Conservation (phyloP, 2,888 invertebrate species). For the Drosophila paracracens region DNA sequence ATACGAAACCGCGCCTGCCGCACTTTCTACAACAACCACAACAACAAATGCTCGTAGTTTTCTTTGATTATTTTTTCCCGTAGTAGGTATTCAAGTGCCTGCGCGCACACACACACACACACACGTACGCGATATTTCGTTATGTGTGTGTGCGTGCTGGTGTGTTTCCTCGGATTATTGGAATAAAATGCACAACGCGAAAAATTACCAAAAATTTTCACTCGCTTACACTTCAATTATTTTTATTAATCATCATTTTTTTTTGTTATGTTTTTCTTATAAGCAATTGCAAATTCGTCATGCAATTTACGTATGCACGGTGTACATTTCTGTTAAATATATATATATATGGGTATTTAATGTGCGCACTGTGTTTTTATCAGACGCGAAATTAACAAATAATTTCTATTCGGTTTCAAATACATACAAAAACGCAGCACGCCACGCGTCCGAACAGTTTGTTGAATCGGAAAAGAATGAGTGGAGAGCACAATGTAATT, state of each 20-base stretch:
- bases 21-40: conserved; percentile 67
- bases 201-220: conserved; percentile 30
- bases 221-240: conserved; percentile 43
- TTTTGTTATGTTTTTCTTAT: conserved; percentile 5
- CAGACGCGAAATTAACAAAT: conserved; percentile 31
- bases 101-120: conserved; percentile 42
- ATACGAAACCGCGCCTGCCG: conserved; percentile 58
- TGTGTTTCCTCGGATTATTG: conserved; percentile 25
- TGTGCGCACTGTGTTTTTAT: conserved; percentile 12
- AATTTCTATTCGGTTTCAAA: conserved; percentile 44
- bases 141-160: conserved; percentile 17
- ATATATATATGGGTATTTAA: conserved; percentile 3
- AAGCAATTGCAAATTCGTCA: conserved; percentile 39
- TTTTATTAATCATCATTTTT: conserved; percentile 4
- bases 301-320: conserved; percentile 16
- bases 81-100: conserved; percentile 63
- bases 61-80: conserved; percentile 24
- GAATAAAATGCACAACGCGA: conserved; percentile 48
- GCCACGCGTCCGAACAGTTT: conserved; percentile 62
- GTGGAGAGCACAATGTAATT: conserved; percentile 23
- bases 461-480: conserved; percentile 60
- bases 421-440: conserved; percentile 62
- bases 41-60: conserved; percentile 33
- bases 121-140: conserved; percentile 18
- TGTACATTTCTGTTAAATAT: conserved; percentile 7